Base-by-base conservation (phyloP, 1,140 invertebrate genomes). In the Drosophila elegans region DNA sequence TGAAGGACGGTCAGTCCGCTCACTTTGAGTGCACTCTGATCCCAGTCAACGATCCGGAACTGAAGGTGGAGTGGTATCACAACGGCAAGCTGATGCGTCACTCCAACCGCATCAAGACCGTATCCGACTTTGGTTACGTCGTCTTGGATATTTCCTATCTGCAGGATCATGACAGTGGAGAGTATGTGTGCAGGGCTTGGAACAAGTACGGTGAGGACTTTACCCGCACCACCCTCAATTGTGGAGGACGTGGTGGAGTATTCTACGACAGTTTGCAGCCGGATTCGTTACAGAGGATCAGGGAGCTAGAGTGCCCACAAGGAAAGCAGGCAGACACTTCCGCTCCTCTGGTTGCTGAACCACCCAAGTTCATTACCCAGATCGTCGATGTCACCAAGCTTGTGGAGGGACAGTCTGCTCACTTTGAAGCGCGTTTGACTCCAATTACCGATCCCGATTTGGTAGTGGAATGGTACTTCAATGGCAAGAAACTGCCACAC, bases 51-150 rank as follows among this genome's bases (percentile, higher is more conserved):
- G 98, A 99, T 94, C 97, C 97, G 9, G 95, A 97, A n/a, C 95
- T 99, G 93, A 97, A 97, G 89, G 97, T 99, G 13, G 98, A 99
- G 93, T 99, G 98, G 98, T 98, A 97, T 93, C 97, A 98, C 74
- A 98, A 99, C 91, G 97, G 97, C 4, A 94, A 97, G 85, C 97
- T 97, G 27, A 90, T 98, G 46, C 94, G 96, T 51, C 97, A 98
- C 82, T 97, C 97, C 6, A 97, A 96, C 38, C 95, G 98, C 57
- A 98, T 98, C 74, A 98, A 98, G 91, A 97, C 97, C 68, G 96
- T 98, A 0, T 98, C 97, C 67, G 98, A 99, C 92, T 99, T 99
- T 93, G 98, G 98, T 48, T 99, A 97, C 93, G 98, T 99, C 10
- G 96, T 98, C 2, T 95, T 99, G 93, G 98, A 99, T 82, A 98